A percentile compares a stretch with the other conserved stretches of the same genome.
Conservation (phyloP, 2,797 vertebrate species). For the Lagocephalus sceleratus region DNA sequence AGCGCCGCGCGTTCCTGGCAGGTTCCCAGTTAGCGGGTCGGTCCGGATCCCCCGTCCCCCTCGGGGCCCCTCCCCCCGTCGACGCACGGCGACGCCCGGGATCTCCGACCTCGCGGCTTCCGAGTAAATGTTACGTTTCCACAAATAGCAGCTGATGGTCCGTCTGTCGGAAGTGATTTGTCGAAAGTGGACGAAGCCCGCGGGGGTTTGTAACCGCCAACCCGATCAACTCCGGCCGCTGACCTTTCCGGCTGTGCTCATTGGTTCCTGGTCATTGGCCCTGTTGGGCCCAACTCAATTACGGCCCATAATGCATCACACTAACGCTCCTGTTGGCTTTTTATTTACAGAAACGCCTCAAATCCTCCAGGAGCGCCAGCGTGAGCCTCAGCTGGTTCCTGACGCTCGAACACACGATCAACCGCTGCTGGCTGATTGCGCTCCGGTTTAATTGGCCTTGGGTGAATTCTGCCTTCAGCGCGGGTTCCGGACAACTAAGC, state of each 20-base stretch:
- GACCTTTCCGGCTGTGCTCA: constrained; percentile 72
- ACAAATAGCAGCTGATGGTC: constrained; percentile 69
- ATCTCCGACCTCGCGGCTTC: constrained; percentile 46
- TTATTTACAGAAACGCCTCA: constrained; percentile 49
- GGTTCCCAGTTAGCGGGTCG: no score
- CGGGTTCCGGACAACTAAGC: constrained; percentile 12
- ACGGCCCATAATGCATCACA: constrained; percentile 63
- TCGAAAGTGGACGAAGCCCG: constrained; percentile 62
- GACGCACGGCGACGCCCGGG: constrained; percentile 20
- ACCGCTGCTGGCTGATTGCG: constrained; percentile 11
- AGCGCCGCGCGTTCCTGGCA: no score
- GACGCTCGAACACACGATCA: constrained; percentile 13
- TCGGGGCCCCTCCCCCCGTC: no score
- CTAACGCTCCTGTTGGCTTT: constrained; percentile 55
- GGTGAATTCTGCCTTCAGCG: not conserved
- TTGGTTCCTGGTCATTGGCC: constrained; percentile 54
- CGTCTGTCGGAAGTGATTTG: constrained; percentile 72
- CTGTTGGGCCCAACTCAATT: constrained; percentile 71
- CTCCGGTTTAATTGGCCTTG: constrained; percentile 1
- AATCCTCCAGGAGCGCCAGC: constrained; percentile 29
- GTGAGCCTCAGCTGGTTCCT: constrained; percentile 18
- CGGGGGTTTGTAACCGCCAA: constrained; percentile 65
- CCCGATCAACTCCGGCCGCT: constrained; percentile 69
- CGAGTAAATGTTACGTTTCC: constrained; percentile 69
- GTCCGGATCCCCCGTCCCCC: no score